Percentiles rank a stretch among this genome's conserved stretches.
Conservation (phyloP, 2,113 vertebrate species). For the Cervus canadensis region DNA sequence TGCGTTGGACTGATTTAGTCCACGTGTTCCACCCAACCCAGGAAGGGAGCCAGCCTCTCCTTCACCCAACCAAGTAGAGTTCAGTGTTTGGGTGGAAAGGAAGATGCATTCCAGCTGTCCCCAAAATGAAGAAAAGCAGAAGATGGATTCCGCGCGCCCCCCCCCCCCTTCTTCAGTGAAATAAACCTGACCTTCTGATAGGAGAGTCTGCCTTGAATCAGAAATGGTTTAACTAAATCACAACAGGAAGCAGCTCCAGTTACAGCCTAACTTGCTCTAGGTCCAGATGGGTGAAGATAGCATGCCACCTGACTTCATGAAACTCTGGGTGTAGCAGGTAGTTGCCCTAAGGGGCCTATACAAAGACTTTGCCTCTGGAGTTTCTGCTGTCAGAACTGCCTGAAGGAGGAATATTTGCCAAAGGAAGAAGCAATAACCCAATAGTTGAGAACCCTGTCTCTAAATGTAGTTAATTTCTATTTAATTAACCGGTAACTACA, state of each 20-base stretch:
- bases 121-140: neutral
- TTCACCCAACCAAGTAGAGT: neutral
- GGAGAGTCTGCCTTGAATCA: slow-evolving; percentile 57
- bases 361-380: neutral
- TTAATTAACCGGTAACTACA: slow-evolving; percentile 41
- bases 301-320: neutral
- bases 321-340: neutral
- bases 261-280: neutral
- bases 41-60: neutral
- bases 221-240: slow-evolving; percentile 43
- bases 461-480: slow-evolving; percentile 47
- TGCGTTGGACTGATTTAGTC: neutral
- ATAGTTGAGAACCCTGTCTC: neutral
- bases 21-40: neutral
- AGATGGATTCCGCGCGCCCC: neutral
- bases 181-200: slow-evolving; percentile 11
- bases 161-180: neutral
- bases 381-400: neutral
- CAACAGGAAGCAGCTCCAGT: slow-evolving; percentile 48
- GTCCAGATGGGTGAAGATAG: neutral
- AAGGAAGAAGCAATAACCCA: neutral
- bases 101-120: slow-evolving; percentile 50
- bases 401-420: neutral
- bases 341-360: neutral
- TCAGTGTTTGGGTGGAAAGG: neutral